Evolutionary conservation across 2,888 invertebrate genomes (phyloP).

Genomic region (Dolomedes plantarius): DNA sequence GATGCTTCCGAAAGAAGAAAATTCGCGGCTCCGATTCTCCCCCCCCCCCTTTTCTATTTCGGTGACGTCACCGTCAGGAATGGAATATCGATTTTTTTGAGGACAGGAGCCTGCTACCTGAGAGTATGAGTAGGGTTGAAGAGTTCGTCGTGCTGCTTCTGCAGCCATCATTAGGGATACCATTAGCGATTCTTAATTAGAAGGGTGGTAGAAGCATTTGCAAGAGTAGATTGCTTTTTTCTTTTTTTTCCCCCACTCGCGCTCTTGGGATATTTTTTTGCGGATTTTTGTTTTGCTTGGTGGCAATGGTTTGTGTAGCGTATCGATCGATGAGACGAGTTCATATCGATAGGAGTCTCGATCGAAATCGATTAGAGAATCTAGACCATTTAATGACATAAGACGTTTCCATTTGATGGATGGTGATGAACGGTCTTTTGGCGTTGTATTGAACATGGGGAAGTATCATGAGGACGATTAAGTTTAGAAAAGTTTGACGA

Average conservation of each 20-base stretch:
- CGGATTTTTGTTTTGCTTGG: conserved; percentile 32
- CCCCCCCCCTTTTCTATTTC: conserved; percentile 17
- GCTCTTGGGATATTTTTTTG: conserved; percentile 29
- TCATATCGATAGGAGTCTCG: conserved; percentile 30
- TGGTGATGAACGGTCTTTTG: neutral
- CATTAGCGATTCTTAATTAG: conserved; percentile 71
- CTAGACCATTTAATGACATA: conserved; percentile 23
- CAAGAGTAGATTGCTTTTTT: neutral
- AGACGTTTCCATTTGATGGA: neutral
- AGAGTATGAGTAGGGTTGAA: conserved; percentile 16
- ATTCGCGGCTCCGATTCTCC: neutral
- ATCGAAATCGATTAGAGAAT: conserved; percentile 3
- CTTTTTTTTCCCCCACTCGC: conserved; percentile 14
- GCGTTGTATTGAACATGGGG: neutral
- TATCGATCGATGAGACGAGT: conserved; percentile 22
- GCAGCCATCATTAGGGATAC: conserved; percentile 62
- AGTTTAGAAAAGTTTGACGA: neutral
- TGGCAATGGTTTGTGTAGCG: neutral
- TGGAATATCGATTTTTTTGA: conserved; percentile 67
- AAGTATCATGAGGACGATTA: neutral
- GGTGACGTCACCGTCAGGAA: conserved; percentile 53
- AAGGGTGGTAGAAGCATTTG: conserved; percentile 49
- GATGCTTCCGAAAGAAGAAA: conserved; percentile 37
- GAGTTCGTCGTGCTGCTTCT: conserved; percentile 18
- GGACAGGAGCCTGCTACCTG: conserved; percentile 52